Evolutionary conservation across 1,140 invertebrate species (phyloP).

Genomic region (Euura lappo): DNA sequence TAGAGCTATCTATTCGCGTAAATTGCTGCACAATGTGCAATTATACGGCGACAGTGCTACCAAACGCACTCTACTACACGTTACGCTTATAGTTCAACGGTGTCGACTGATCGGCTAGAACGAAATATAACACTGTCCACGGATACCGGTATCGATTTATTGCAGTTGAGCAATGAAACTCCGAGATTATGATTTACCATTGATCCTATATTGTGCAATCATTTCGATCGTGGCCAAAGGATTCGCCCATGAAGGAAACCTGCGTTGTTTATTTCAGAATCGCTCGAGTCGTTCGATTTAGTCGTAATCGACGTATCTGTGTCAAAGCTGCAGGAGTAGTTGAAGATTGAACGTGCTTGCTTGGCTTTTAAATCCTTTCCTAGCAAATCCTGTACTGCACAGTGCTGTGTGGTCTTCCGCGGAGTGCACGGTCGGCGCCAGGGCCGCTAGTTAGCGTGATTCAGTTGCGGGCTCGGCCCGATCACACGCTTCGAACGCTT

Average conservation of each 20-base stretch:
- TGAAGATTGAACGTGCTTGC: slow-evolving; percentile 2
- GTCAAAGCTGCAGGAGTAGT: neutral
- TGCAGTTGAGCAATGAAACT: neutral
- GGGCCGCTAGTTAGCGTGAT: slow-evolving; percentile 46
- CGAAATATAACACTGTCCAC: neutral
- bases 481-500: slow-evolving; percentile 30
- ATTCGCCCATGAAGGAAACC: too few relatives aligned
- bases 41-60: slow-evolving; percentile 19
- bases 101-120: neutral
- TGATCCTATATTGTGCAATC: neutral
- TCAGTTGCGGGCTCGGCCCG: slow-evolving; percentile 34
- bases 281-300: neutral
- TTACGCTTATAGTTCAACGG: neutral
- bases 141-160: neutral
- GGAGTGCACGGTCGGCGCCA: slow-evolving; percentile 18
- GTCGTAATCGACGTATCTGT: neutral
- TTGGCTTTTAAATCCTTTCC: slow-evolving; percentile 13
- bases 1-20: slow-evolving; percentile 47
- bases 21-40: slow-evolving; percentile 48
- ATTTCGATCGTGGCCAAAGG: too few relatives aligned
- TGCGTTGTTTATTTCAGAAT: too few relatives aligned
- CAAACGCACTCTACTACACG: neutral
- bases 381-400: neutral
- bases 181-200: neutral
- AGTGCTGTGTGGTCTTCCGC: slow-evolving; percentile 37